phyloP scores from a whole-genome alignment of 2,888 invertebrate genomes.

The Amiota minor region DNA sequence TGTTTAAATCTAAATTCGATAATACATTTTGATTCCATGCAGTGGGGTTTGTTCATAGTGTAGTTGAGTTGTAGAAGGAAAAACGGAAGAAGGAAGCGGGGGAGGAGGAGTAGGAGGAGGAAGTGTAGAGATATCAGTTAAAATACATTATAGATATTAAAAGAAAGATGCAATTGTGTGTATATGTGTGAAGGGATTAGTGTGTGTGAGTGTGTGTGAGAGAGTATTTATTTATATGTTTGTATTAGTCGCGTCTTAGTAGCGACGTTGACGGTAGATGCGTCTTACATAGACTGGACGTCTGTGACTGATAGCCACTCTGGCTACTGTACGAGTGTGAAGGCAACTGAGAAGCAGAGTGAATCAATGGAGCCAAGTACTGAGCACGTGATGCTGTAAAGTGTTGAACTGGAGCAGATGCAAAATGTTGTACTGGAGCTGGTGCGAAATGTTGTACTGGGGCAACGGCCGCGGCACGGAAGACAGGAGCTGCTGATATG shows the following conservation, averaged over 20 bases:
- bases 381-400: conserved; percentile 53
- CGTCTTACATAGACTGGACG: conserved; percentile 70
- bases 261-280: conserved; percentile 63
- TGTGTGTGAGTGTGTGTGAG: conserved; percentile 36
- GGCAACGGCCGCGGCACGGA: conserved; percentile 39
- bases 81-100: no score
- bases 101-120: conserved; percentile 16
- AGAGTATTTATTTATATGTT: no score
- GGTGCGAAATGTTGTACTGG: conserved; percentile 15
- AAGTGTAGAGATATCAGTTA: conserved; percentile 40
- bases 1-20: conserved; percentile 41
- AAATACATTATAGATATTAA: conserved; percentile 35
- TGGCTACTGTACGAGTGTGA: conserved; percentile 61
- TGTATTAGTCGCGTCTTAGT: conserved; percentile 45
- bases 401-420: conserved; percentile 46
- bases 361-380: conserved; percentile 50
- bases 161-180: conserved; percentile 40
- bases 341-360: conserved; percentile 42
- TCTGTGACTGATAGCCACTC: conserved; percentile 68
- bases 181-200: conserved; percentile 35
- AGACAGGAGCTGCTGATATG: background rate
- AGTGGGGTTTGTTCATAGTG: background rate
- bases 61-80: background rate
- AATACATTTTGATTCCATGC: conserved; percentile 39
- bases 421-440: conserved; percentile 37